Evolutionary conservation across 2,888 invertebrate species (phyloP), one percentile per base, ranked within the genome.

Genomic region (Nowickia ferox): DNA sequence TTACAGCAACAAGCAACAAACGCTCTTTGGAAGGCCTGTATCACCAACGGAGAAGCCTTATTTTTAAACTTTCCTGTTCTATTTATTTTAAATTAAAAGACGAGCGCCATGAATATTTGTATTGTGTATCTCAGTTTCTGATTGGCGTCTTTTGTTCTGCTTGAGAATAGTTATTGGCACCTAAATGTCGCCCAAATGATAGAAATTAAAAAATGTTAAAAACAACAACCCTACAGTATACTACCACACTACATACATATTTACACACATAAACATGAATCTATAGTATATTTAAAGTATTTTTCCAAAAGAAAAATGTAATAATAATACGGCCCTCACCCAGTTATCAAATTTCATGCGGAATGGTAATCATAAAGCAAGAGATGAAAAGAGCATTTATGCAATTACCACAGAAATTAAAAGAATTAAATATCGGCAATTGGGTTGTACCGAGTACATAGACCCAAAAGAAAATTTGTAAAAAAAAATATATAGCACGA

Each of bases 61-160:
- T 30, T 30, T 30, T 30, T 30, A 30, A 30, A 30, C 4, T 30
- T 30, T 1, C 30, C 30, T 30, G 30, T 30, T 30, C 30, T 6
- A 30, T 22, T 6, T 8, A 48, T 65, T 68, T 6, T 69, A 68
- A 75, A 51, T 44, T 75, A 22, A 61, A 22, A 74, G 46, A 51
- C 44, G 42, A 57, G 55, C 51, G 51, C 17, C 57, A 74, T 57
- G 53, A 61, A 75, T 59, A 59, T 61, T 59, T 57, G 30, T 30
- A 30, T 30, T 30, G 6, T 38, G 46, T 78, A 61, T 61, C 51
- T 69, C 59, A 69, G 53, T 61, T 51, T 66, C 19, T 65, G 74
- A 84, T 46, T 65, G 83, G 65, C 83, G 76, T 77, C 83, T 80
- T 61, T 30, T 80, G 53, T 86, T 86, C 83, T 86, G 77, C 38